Evolutionary conservation across 2,888 invertebrate genomes (phyloP), one percentile per base, ranked within the genome.

Genomic region (Stenoptilia bipunctidactyla): DNA sequence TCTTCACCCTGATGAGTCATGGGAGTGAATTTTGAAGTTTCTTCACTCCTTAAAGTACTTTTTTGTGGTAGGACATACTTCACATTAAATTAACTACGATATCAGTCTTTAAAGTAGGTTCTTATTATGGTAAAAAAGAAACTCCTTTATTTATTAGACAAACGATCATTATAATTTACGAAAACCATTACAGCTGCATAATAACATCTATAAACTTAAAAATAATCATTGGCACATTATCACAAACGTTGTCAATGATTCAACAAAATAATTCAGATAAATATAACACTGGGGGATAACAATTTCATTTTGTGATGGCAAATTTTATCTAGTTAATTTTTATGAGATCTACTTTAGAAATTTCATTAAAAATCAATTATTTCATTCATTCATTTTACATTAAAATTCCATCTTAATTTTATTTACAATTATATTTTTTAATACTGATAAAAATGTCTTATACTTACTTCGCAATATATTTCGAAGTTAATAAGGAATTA

Each of bases 151-250:
- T 5, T 20, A 20, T 20, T 20, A 20, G 20, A 20, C 20, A 20
- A 20, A 34, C 6, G 13, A 37, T 20, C 39, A 39, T 27, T 13
- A 12, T 15, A 20, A 40, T 38, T 40, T 36, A n/a, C 14, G 33
- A 38, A 15, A 40, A 13, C 13, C 40, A 37, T 34, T 20, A 15
- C 40, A 15, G 8, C 8, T 3, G 20, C 55, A 51, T 47, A 30
- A 30, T 12, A 34, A 34, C 34, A 30, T 3, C 54, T 54, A 58
- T 51, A 55, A 54, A 56, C 66, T 76, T 75, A 68, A 52, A 42
- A 56, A 55, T 74, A 77, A 80, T 85, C 85, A 85, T 85, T 85
- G 85, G 85, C 85, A 85, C 85, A 68, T 74, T 83, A 85, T 85
- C 85, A 85, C 85, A 82, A 72, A 73, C 66, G 60, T 75, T 69